Evolutionary conservation across 2,888 invertebrate species (phyloP).

Genomic region (Dorcus hopei): DNA sequence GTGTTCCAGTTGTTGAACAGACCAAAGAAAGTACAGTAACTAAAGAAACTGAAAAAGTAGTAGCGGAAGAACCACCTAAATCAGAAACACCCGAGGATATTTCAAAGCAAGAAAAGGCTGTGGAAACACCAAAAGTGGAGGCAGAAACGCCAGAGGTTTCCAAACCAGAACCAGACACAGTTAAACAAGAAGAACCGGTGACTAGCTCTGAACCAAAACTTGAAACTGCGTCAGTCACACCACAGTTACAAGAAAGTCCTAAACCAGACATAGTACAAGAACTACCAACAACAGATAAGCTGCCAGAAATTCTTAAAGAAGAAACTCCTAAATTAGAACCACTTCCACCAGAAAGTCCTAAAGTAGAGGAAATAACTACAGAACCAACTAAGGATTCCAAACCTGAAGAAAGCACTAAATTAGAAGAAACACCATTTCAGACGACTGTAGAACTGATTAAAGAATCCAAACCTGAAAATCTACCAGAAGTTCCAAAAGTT

Average conservation of each 20-base stretch:
- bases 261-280: constrained; percentile 1
- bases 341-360: constrained; percentile 9
- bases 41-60: constrained; percentile 7
- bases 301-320: constrained; percentile 6
- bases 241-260: not conserved
- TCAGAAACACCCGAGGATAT: not conserved
- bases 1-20: not conserved
- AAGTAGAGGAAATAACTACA: constrained; percentile 6
- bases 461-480: constrained; percentile 12
- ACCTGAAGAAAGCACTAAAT: constrained; percentile 19
- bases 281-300: not conserved
- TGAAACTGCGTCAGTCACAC: not conserved
- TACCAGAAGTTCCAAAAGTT: constrained; percentile 12
- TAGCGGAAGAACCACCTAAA: constrained; percentile 7
- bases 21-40: not conserved
- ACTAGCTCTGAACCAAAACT: not conserved
- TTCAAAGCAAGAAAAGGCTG: not conserved
- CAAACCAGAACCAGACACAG: constrained; percentile 2
- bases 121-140: not conserved
- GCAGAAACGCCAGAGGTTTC: constrained; percentile 1
- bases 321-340: constrained; percentile 8
- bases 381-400: constrained; percentile 12
- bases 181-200: not conserved
- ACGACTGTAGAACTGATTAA: too few species aligned
- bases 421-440: constrained; percentile 20